These are phyloP conservation scores for Phyllotreta cruciferae DNA, from an alignment of 2,888 invertebrate genomes.

Conservation along the genomic window DNA sequence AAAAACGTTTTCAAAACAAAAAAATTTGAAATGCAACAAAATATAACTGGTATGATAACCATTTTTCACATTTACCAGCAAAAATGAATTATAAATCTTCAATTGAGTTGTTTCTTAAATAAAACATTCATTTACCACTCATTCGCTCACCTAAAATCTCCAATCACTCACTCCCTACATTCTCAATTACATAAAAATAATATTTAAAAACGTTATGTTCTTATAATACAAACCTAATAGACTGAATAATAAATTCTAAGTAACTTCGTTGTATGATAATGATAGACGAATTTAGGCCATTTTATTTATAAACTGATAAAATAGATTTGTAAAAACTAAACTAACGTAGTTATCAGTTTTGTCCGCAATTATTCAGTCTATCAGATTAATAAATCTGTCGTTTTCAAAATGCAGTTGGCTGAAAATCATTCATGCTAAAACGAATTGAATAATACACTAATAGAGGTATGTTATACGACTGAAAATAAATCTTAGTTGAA, in stretches of 20 bases:
- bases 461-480: conserved; percentile 24
- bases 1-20: background rate
- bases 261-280: background rate
- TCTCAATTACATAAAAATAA: too few relatives aligned
- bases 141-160: too few relatives aligned
- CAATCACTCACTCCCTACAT: too few relatives aligned
- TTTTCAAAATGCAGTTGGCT: conserved; percentile 5
- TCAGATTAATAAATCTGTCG: background rate
- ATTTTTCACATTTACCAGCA: too few relatives aligned
- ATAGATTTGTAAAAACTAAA: background rate
- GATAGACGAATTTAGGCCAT: background rate
- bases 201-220: background rate
- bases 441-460: conserved; percentile 19
- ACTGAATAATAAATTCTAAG: background rate
- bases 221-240: conserved; percentile 6
- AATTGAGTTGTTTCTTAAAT: too few relatives aligned
- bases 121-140: too few relatives aligned
- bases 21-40: conserved; percentile 4
- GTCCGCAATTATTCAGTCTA: background rate
- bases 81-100: too few relatives aligned
- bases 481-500: conserved; percentile 8
- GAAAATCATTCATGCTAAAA: conserved; percentile 24
- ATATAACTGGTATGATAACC: background rate
- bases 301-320: background rate
- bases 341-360: too few relatives aligned